Evolutionary conservation across 2,113 vertebrate genomes (phyloP).

Genomic region (Microcebus griseorufus): DNA sequence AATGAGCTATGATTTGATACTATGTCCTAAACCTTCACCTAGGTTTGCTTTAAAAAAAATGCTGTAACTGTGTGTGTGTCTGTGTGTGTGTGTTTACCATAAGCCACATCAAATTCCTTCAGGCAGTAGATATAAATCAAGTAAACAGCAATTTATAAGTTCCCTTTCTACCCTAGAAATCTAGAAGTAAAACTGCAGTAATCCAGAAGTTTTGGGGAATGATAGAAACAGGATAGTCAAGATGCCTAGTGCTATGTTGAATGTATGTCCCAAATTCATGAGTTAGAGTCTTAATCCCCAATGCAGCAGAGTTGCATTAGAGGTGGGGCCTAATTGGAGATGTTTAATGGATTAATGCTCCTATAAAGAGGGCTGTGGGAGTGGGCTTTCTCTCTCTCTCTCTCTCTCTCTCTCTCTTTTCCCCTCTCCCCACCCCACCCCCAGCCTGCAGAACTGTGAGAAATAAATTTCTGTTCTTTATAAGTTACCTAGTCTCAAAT

Average conservation of each 20-base stretch:
- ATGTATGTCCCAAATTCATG: neutral
- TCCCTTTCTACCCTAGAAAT: neutral
- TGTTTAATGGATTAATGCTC: neutral
- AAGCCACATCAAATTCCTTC: neutral
- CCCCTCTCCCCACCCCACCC: fast-evolving
- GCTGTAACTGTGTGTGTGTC: neutral
- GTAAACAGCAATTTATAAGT: neutral
- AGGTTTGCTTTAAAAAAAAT: neutral
- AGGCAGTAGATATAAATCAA: neutral
- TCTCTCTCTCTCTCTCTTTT: fast-evolving
- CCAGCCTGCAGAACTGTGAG: neutral
- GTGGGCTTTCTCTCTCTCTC: neutral
- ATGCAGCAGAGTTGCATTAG: neutral
- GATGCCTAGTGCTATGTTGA: neutral
- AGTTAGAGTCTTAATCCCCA: neutral
- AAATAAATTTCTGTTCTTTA: neutral
- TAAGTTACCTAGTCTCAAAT: neutral
- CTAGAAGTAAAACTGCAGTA: neutral
- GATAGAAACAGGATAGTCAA: neutral
- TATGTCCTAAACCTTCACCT: neutral
- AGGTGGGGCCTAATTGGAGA: neutral
- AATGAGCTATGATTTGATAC: neutral
- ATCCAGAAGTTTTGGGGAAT: too few relatives aligned
- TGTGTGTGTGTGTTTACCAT: neutral
- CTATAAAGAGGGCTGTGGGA: neutral